phyloP scores from a whole-genome alignment of 2,888 invertebrate genomes.

The Elegia similella region DNA sequence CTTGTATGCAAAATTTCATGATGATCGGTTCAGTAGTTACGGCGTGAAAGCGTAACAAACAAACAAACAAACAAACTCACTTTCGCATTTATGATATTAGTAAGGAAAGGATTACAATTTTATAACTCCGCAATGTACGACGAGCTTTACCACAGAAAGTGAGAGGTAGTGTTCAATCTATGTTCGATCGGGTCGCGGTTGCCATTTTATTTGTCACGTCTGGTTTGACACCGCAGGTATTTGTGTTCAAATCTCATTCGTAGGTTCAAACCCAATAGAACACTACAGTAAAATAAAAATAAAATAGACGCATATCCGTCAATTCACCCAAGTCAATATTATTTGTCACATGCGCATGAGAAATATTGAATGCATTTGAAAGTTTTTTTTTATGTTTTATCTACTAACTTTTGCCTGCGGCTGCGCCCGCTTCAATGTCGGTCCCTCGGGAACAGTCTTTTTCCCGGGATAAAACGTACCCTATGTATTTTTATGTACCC shows the following conservation, averaged over 20 bases:
- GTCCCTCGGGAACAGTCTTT: no score
- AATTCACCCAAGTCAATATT: neutral
- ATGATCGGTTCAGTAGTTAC: no score
- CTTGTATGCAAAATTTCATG: no score
- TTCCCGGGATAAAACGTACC: no score
- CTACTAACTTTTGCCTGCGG: no score
- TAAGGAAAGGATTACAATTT: neutral
- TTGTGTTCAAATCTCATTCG: constrained; percentile 29
- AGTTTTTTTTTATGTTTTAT: no score
- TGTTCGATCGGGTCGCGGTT: constrained; percentile 41
- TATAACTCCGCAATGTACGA: constrained; percentile 27
- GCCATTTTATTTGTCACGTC: constrained; percentile 74
- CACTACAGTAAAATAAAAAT: neutral
- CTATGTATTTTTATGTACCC: no score
- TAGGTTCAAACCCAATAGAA: neutral
- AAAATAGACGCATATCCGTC: neutral
- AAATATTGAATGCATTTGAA: no score
- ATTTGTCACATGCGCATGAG: neutral
- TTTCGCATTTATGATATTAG: no score
- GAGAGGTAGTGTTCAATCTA: constrained; percentile 49
- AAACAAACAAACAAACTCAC: no score
- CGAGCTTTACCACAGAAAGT: constrained; percentile 46
- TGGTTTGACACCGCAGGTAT: constrained; percentile 58
- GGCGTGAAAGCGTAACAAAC: no score
- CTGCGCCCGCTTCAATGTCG: no score